Evolutionary conservation across 2,113 vertebrate genomes (phyloP).

Genomic region (Dermatemys mawii): DNA sequence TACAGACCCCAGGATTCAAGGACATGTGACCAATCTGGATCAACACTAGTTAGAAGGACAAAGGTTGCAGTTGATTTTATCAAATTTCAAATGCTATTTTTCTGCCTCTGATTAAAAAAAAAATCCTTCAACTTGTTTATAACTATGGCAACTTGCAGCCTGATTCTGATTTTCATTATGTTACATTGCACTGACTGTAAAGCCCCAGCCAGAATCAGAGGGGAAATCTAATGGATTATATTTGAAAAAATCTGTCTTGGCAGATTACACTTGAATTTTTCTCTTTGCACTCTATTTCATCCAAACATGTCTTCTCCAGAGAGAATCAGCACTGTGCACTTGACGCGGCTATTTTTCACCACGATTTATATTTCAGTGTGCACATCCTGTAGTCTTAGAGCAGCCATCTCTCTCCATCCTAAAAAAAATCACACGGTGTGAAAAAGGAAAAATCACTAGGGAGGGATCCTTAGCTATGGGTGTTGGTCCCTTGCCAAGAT

Average conservation of each 20-base stretch:
- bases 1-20: background rate
- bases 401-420: background rate
- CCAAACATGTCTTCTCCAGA: background rate
- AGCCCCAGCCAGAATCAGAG: background rate
- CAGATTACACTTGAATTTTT: rapidly evolving
- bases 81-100: too few species aligned
- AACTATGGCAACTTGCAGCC: background rate
- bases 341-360: background rate
- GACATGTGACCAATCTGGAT: too few species aligned
- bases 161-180: background rate
- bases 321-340: background rate
- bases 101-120: too few species aligned
- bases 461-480: background rate
- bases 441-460: background rate
- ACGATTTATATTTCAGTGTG: rapidly evolving
- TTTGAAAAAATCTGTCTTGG: background rate
- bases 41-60: background rate
- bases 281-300: background rate
- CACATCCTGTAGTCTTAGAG: background rate
- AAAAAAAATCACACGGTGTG: rapidly evolving
- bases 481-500: background rate
- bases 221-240: background rate
- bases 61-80: too few species aligned
- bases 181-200: background rate
- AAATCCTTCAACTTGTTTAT: background rate